phyloP scores from a whole-genome alignment of 2,888 invertebrate genomes.

The Brassicogethes aeneus region DNA sequence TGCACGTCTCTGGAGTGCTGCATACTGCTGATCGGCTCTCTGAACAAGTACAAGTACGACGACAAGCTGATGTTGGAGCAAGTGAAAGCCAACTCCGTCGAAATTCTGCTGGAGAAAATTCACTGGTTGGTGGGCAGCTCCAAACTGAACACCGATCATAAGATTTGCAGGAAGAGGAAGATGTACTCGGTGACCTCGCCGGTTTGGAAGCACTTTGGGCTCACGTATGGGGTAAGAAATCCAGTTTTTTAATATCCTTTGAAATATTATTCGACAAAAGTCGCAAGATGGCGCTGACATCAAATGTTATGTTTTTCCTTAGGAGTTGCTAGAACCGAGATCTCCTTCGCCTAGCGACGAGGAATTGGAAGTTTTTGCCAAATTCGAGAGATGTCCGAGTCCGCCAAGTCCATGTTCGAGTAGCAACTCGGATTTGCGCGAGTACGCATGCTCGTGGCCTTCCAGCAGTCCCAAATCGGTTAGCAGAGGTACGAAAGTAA shows the following conservation, averaged over 20 bases:
- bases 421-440: slow-evolving; percentile 19
- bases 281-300: too few species aligned
- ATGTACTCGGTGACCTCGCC: background rate
- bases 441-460: slow-evolving; percentile 17
- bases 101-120: slow-evolving; percentile 30
- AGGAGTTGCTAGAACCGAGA: slow-evolving; percentile 7
- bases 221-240: background rate
- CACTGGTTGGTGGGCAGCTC: slow-evolving; percentile 27
- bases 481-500: slow-evolving; percentile 15
- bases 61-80: slow-evolving; percentile 28
- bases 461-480: slow-evolving; percentile 18
- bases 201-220: background rate
- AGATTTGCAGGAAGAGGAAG: background rate
- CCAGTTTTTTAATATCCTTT: background rate
- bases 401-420: slow-evolving; percentile 23
- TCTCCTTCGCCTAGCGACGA: slow-evolving; percentile 21
- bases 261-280: too few species aligned
- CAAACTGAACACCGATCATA: slow-evolving; percentile 13
- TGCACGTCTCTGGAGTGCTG: slow-evolving; percentile 28
- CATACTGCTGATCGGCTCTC: slow-evolving; percentile 28
- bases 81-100: slow-evolving; percentile 25
- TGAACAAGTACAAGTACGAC: slow-evolving; percentile 32
- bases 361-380: slow-evolving; percentile 13
- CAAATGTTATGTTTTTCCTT: slow-evolving; percentile 3
- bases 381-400: slow-evolving; percentile 18